Base-by-base conservation (phyloP, 2,888 invertebrate species). In the Anthophora plumipes region DNA sequence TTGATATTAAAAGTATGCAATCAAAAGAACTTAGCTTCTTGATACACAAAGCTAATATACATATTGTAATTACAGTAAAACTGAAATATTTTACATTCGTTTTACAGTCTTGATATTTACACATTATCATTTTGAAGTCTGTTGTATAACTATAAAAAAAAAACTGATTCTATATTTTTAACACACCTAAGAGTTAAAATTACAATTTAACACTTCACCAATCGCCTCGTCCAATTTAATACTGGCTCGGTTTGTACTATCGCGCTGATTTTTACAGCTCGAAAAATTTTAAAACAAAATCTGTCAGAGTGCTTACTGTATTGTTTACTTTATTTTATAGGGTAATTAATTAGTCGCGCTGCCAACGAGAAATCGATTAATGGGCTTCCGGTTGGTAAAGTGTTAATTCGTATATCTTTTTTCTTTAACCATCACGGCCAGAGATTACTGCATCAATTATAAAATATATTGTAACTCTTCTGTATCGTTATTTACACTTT, bases 11-110 rank as follows among this genome's bases (percentile, higher is more conserved):
- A 55, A 22, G 11, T 41, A 57, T 41, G 43, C 14, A 78, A 66
- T 72, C n/a, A n/a, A 72, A 80, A 72, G 3, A 63, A 54, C 6
- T 55, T 69, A 66, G n/a, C 25, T 52, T 20, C 50, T 31, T 39
- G 31, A 43, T 1, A 1, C 31, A 48, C 31, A 48, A n/a, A 14
- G 25, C 22, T 71, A 25, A 22, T 54, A 9, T 55, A 68, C 7
- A 52, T 41, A 66, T 25, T 31, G 31, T 4, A 31, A n/a, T 46
- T 50, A 17, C 50, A 71, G 4, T 12, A 57, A 50, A 63, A 46
- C 17, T 57, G 20, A 17, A 57, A 52, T 72, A 63, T 69, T 80
- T 61, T 66, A 46, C 76, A 69, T 20, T n/a, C n/a, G n/a, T n/a
- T n/a, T n/a, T n/a, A n/a, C n/a, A n/a, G n/a, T n/a, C n/a, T n/a